These are phyloP conservation scores for Pegoplata infirma DNA, from an alignment of 2,888 invertebrate genomes.

Conservation along the genomic window DNA sequence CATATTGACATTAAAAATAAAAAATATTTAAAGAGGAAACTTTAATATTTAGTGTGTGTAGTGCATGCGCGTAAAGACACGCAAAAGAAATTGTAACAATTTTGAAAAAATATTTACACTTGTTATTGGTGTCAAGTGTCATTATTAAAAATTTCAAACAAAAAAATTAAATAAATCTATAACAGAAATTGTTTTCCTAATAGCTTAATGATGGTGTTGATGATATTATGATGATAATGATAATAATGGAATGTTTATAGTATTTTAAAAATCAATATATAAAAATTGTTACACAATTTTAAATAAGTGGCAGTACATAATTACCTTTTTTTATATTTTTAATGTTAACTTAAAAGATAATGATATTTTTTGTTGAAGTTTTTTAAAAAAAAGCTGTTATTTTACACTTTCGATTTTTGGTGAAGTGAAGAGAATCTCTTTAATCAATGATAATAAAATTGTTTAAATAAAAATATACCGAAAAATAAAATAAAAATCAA, in stretches of 20 bases:
- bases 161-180: background rate
- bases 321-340: no score
- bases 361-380: background rate
- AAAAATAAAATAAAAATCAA: conserved; percentile 10
- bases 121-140: conserved; percentile 57
- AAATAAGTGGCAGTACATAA: conserved; percentile 13
- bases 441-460: background rate
- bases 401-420: conserved; percentile 11
- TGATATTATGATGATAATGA: background rate
- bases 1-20: conserved; percentile 24
- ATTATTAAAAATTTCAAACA: conserved; percentile 16
- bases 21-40: background rate
- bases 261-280: background rate
- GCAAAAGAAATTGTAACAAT: conserved; percentile 32
- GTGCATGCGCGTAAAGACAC: background rate
- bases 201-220: background rate
- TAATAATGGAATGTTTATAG: background rate
- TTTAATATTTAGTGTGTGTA: conserved; percentile 6
- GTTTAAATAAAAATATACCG: no score
- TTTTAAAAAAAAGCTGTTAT: background rate
- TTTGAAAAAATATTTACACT: conserved; percentile 24
- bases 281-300: conserved; percentile 5
- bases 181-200: conserved; percentile 2
- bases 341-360: background rate
- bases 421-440: background rate